Conservation (phyloP, 1,140 invertebrate species). For the Calliphora vicina region DNA sequence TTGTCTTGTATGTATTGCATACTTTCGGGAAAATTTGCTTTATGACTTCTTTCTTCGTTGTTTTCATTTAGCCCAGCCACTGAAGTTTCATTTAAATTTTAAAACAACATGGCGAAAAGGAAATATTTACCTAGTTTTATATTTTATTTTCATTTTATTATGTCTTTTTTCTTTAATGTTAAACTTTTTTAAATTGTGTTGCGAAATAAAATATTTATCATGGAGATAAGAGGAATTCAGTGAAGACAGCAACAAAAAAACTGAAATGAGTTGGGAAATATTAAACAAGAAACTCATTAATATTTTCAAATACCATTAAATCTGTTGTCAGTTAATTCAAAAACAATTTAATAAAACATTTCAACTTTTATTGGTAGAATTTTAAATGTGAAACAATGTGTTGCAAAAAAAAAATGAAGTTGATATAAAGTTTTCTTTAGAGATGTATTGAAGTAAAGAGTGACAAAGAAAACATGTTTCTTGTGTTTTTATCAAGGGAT, state of each 20-base stretch:
- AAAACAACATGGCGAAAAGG: not conserved
- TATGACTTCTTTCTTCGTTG: not conserved
- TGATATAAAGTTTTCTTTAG: too few relatives aligned
- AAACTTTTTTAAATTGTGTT: not conserved
- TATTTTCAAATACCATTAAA: not conserved
- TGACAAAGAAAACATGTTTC: too few relatives aligned
- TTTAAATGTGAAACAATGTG: too few relatives aligned
- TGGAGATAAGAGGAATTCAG: not conserved
- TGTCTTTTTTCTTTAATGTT: not conserved
- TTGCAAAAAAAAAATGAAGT: too few relatives aligned
- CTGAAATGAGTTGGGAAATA: not conserved
- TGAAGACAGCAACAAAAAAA: not conserved
- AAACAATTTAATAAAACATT: not conserved
- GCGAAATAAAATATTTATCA: slow-evolving; percentile 5
- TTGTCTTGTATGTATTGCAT: not conserved
- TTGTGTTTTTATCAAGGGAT: too few relatives aligned
- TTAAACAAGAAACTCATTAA: slow-evolving; percentile 6
- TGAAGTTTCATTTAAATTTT: not conserved
- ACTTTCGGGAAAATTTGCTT: not conserved
- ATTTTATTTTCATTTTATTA: not conserved
- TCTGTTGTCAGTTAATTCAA: not conserved
- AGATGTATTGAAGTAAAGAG: too few relatives aligned
- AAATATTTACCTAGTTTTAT: not conserved
- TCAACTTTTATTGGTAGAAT: too few relatives aligned
- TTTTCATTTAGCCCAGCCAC: not conserved